Conservation (phyloP, 2,113 vertebrate species). For the Heteronetta atricapilla region DNA sequence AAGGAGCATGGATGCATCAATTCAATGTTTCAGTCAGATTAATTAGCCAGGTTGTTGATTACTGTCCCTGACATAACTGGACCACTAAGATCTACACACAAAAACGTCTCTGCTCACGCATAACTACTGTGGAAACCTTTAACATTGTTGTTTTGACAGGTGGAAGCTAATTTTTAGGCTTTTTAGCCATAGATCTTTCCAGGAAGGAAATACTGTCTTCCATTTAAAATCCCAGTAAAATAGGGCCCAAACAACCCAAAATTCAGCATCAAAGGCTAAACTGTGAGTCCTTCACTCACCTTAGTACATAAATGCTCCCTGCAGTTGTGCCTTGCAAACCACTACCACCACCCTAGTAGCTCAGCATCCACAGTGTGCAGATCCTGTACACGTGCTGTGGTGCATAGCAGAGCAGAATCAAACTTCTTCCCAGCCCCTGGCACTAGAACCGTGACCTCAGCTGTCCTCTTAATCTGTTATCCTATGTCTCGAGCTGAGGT, state of each 20-base stretch:
- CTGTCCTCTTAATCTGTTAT: not conserved
- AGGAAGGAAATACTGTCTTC: not conserved
- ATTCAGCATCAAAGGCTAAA: not conserved
- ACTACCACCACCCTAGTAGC: not conserved
- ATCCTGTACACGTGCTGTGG: not conserved
- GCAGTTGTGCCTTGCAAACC: not conserved
- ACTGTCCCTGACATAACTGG: not conserved
- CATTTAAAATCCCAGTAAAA: not conserved
- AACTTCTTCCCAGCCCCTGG: not conserved
- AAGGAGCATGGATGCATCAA: not conserved
- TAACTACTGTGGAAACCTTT: not conserved
- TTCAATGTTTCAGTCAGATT: not conserved
- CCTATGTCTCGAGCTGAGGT: not conserved
- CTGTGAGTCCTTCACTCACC: not conserved
- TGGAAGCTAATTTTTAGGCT: not conserved
- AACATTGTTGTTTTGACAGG: not conserved
- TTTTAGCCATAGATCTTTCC: not conserved
- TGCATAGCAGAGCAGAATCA: not conserved
- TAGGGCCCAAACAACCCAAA: not conserved
- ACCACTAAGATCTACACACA: not conserved
- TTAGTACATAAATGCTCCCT: not conserved
- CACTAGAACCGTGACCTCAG: not conserved
- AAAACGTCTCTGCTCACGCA: not conserved
- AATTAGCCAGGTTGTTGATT: not conserved
- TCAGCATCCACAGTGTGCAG: not conserved